These are phyloP conservation scores for Zootoca vivipara DNA, from an alignment of 2,113 vertebrate genomes.

Conservation along the genomic window DNA sequence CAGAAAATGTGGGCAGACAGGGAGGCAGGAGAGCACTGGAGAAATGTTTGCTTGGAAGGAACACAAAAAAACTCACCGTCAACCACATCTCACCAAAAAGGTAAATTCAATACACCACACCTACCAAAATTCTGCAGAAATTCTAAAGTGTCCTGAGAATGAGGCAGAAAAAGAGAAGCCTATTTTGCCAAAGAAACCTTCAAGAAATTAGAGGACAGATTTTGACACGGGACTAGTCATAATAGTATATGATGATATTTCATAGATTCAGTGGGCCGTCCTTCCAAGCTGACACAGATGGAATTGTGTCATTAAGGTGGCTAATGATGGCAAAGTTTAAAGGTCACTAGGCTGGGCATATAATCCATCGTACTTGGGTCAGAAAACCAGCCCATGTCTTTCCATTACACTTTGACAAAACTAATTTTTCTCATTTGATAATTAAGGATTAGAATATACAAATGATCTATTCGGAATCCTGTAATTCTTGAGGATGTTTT, in stretches of 20 bases:
- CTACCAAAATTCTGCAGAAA: no score
- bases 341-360: neutral
- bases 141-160: no score
- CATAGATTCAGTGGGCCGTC: neutral
- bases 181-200: neutral
- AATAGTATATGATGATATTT: neutral
- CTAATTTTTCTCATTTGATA: neutral
- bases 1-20: no score
- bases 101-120: no score
- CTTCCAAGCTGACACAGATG: neutral
- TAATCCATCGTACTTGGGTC: neutral
- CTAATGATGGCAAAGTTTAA: neutral
- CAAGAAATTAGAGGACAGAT: neutral
- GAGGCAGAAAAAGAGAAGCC: no score
- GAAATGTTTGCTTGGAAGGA: no score
- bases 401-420: constrained; percentile 23
- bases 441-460: constrained; percentile 23
- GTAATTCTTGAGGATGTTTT: constrained; percentile 43
- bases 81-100: no score
- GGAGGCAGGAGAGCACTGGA: no score
- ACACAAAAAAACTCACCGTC: no score
- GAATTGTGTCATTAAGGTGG: neutral
- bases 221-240: neutral
- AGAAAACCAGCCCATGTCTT: constrained; percentile 10
- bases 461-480: constrained; percentile 17